Evolutionary conservation across 2,797 vertebrate species (phyloP).

Genomic region (Ciconia nigra): DNA sequence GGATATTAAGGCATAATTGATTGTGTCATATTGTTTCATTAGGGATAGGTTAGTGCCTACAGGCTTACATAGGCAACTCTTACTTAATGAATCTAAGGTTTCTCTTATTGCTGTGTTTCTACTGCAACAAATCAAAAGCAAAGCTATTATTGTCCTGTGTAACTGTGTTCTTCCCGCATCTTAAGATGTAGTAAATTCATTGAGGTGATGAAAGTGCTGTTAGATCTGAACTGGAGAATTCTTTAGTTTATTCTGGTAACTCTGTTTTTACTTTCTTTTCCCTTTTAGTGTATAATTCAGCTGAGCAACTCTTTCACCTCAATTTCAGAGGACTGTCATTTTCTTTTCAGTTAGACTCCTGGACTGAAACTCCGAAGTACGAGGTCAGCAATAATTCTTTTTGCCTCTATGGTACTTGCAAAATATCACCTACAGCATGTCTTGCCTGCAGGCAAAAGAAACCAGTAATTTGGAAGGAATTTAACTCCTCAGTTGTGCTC

Average conservation of each 20-base stretch:
- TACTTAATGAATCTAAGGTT: background rate
- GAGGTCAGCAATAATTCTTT: conserved; percentile 82
- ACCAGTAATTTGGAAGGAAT: background rate
- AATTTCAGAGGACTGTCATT: conserved; percentile 98
- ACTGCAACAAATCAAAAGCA: background rate
- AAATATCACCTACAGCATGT: background rate
- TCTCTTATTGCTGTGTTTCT: background rate
- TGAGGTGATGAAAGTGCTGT: background rate
- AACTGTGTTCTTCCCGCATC: background rate
- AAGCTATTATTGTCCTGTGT: background rate
- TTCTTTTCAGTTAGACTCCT: conserved; percentile 97
- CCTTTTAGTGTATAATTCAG: conserved; percentile 92
- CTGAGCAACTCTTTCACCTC: conserved; percentile 98
- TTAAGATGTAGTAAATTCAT: background rate
- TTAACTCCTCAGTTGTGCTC: background rate
- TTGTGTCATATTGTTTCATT: background rate
- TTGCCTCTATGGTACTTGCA: background rate
- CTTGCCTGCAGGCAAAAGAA: background rate
- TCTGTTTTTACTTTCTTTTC: conserved; percentile 1
- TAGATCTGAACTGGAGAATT: background rate
- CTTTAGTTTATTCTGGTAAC: background rate
- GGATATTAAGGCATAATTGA: background rate
- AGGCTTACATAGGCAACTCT: background rate
- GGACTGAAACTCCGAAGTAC: conserved; percentile 97
- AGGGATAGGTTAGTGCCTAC: background rate